Evolutionary conservation across 2,888 invertebrate genomes (phyloP).

Genomic region (Sicus ferrugineus): DNA sequence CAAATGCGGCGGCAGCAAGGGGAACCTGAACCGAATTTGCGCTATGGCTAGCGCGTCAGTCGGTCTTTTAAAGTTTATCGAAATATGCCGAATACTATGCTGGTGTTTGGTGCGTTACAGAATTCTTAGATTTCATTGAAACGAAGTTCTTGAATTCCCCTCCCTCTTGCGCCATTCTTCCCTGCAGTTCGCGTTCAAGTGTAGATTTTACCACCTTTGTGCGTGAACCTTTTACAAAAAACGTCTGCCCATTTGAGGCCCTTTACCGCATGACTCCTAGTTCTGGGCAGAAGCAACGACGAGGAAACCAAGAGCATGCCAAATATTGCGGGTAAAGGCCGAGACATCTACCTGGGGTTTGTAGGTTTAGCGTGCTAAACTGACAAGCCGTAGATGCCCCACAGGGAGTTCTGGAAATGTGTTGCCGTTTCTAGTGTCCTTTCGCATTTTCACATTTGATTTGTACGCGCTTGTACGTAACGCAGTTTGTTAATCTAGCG

Average conservation of each 20-base stretch:
- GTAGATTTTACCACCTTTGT: constrained; percentile 62
- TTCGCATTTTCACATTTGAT: background rate
- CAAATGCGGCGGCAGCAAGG: background rate
- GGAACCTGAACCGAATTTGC: background rate
- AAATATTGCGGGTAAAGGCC: constrained; percentile 51
- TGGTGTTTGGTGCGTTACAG: background rate
- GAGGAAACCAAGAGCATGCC: constrained; percentile 60
- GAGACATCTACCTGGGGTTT: constrained; percentile 15
- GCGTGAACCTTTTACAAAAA: constrained; percentile 65
- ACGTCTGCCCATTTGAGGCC: constrained; percentile 63
- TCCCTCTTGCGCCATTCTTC: background rate
- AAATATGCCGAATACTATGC: constrained; percentile 31
- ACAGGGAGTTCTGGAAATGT: constrained; percentile 30
- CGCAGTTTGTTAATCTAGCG: no score
- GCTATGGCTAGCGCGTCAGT: background rate
- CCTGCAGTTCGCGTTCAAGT: constrained; percentile 46
- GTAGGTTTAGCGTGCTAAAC: constrained; percentile 24
- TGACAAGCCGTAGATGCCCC: constrained; percentile 20
- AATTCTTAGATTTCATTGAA: background rate
- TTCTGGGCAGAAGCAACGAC: constrained; percentile 64
- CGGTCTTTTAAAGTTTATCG: constrained; percentile 38
- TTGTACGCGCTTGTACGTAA: background rate
- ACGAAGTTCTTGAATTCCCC: background rate
- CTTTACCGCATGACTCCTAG: constrained; percentile 61
- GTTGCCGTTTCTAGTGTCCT: constrained; percentile 24